Percentiles rank a stretch among this genome's conserved stretches.
Conservation (phyloP, 2,797 vertebrate genomes). For the Propithecus perrieri region DNA sequence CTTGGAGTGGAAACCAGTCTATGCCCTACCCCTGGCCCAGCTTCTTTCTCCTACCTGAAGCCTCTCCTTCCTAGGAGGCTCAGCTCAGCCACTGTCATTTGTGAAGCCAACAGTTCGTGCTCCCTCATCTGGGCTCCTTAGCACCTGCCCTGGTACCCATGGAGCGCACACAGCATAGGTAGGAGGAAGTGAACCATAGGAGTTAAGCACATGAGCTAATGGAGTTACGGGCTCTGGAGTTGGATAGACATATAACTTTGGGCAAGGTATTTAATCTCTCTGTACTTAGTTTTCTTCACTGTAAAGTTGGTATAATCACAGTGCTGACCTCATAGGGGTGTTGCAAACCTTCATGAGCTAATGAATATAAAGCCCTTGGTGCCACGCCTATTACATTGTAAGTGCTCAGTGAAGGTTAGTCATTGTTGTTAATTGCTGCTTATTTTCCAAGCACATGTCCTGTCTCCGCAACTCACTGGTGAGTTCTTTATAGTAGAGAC, state of each 20-base stretch:
- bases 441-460: not conserved
- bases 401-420: not conserved
- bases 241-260: not conserved
- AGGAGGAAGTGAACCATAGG: not conserved
- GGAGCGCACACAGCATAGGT: accelerated
- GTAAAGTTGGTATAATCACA: not conserved
- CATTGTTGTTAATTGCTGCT: not conserved
- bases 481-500: not conserved
- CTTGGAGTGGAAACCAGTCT: not conserved
- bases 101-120: not conserved
- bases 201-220: not conserved
- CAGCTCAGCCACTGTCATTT: not conserved
- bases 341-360: not conserved
- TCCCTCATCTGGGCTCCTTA: not conserved
- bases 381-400: accelerated
- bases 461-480: not conserved
- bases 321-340: not conserved
- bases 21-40: not conserved
- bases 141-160: not conserved
- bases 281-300: not conserved
- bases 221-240: not conserved
- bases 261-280: not conserved
- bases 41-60: not conserved
- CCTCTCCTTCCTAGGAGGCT: not conserved
- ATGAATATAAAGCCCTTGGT: not conserved